These are phyloP conservation scores for Ophion ellenae DNA, from an alignment of 2,888 invertebrate genomes.

Conservation along the genomic window DNA sequence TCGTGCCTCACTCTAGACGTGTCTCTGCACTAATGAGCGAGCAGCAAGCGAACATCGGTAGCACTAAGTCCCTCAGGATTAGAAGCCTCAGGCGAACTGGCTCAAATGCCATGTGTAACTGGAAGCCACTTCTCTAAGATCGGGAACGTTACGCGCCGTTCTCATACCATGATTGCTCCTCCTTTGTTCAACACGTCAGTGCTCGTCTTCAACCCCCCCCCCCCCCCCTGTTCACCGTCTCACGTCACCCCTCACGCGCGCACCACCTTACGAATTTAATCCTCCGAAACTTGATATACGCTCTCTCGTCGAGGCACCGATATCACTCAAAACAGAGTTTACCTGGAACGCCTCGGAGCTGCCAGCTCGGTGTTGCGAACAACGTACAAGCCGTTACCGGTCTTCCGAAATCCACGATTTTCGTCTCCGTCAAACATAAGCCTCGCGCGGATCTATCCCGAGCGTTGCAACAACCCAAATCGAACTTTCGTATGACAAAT, in stretches of 20 bases:
- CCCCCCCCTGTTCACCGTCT: background rate
- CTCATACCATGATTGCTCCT: constrained; percentile 44
- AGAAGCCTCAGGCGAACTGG: constrained; percentile 35
- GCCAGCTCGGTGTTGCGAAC: constrained; percentile 12
- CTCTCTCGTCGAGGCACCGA: constrained; percentile 11
- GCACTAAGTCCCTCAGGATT: constrained; percentile 49
- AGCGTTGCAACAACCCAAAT: background rate
- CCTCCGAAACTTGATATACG: constrained; percentile 36
- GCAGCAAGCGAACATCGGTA: constrained; percentile 55
- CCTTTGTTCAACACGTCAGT: constrained; percentile 31
- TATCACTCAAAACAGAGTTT: constrained; percentile 57
- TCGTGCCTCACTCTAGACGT: constrained; percentile 5
- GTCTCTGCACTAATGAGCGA: constrained; percentile 55
- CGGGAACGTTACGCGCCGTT: constrained; percentile 37
- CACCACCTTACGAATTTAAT: constrained; percentile 20
- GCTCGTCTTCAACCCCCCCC: background rate
- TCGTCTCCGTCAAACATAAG: constrained; percentile 5
- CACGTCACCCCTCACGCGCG: constrained; percentile 1
- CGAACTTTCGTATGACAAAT: constrained; percentile 9
- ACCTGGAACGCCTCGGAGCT: background rate
- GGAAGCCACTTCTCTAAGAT: constrained; percentile 52
- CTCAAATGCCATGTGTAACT: constrained; percentile 41
- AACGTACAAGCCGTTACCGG: background rate
- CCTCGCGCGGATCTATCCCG: background rate
- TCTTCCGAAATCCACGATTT: constrained; percentile 5